phyloP scores from a whole-genome alignment of 1,140 invertebrate species.

The Temnothorax longispinosus region DNA sequence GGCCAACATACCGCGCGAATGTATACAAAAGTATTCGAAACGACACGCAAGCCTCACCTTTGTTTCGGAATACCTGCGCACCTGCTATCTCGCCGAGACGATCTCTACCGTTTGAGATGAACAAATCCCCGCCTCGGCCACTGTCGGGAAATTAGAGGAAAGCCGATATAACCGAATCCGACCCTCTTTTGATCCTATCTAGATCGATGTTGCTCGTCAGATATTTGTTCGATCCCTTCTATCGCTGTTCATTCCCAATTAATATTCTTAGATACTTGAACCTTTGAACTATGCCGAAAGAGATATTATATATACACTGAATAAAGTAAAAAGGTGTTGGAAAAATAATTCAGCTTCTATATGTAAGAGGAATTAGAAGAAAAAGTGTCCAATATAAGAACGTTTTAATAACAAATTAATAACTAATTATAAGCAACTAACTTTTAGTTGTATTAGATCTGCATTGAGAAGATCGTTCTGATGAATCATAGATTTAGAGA shows the following conservation, averaged over 20 bases:
- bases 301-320: neutral
- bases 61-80: conserved; percentile 61
- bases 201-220: conserved; percentile 42
- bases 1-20: conserved; percentile 30
- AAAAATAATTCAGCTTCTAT: neutral
- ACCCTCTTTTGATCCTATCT: conserved; percentile 58
- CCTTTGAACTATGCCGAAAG: neutral
- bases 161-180: conserved; percentile 19
- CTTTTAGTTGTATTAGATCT: neutral
- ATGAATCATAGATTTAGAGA: neutral
- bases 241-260: conserved; percentile 20
- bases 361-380: neutral
- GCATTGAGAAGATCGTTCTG: neutral
- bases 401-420: neutral
- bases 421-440: conserved; percentile 2
- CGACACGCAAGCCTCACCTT: conserved; percentile 63
- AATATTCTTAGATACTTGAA: conserved; percentile 5
- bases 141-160: conserved; percentile 68
- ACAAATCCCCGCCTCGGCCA: conserved; percentile 11
- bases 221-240: conserved; percentile 50
- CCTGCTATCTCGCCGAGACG: conserved; percentile 57
- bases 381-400: neutral
- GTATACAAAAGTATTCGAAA: conserved; percentile 38
- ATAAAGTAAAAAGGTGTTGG: neutral
- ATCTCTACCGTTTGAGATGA: conserved; percentile 50